A percentile compares a stretch with the other conserved stretches of the same genome.
Conservation (phyloP, 2,888 invertebrate genomes). For the Metalampra italica region DNA sequence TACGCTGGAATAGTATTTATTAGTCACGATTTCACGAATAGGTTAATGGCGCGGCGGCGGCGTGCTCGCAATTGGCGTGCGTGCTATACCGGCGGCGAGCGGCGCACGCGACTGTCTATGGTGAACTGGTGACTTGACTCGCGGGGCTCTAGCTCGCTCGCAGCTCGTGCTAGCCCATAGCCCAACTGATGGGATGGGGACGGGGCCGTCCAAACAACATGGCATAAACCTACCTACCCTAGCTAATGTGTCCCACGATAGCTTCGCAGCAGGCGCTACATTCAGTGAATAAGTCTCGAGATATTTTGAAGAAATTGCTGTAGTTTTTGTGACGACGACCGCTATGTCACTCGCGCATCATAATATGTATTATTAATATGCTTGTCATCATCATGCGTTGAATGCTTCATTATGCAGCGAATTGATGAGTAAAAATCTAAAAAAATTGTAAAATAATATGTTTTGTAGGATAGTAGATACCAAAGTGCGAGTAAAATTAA, state of each 20-base stretch:
- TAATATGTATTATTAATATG: too few species aligned
- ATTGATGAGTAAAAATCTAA: too few species aligned
- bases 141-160: too few species aligned
- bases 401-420: too few species aligned
- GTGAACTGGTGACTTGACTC: slow-evolving; percentile 10
- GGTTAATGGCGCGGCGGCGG: background rate
- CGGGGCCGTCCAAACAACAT: slow-evolving; percentile 55
- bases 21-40: slow-evolving; percentile 6
- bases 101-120: slow-evolving; percentile 11
- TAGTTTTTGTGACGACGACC: too few species aligned
- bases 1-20: background rate
- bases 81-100: slow-evolving; percentile 12
- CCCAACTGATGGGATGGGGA: slow-evolving; percentile 57
- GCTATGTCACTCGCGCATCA: too few species aligned
- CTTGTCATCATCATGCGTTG: background rate
- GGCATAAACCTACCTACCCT: slow-evolving; percentile 42
- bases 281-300: slow-evolving; percentile 17
- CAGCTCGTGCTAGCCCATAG: slow-evolving; percentile 23
- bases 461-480: too few species aligned
- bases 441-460: too few species aligned
- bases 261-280: slow-evolving; percentile 14
- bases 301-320: slow-evolving; percentile 14
- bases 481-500: too few species aligned
- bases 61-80: slow-evolving; percentile 2
- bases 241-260: slow-evolving; percentile 30